phyloP scores from a whole-genome alignment of 2,888 invertebrate species.

The Epinotia bilunana region DNA sequence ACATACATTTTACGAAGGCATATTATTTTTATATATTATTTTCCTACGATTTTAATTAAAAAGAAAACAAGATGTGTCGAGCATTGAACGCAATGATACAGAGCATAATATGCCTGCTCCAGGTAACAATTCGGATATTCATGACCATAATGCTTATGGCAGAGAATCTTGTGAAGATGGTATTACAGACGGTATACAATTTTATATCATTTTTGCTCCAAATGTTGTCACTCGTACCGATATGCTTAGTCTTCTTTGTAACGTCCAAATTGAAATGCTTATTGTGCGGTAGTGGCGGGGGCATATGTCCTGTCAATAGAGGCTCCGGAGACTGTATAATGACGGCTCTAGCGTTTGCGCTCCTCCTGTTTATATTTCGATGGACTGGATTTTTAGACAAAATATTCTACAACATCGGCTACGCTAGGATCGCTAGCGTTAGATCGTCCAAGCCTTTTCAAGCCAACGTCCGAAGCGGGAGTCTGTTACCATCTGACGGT shows the following conservation, averaged over 20 bases:
- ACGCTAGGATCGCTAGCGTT: constrained; percentile 13
- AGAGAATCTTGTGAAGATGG: constrained; percentile 72
- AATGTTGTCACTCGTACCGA: constrained; percentile 71
- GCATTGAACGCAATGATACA: constrained; percentile 67
- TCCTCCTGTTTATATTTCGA: constrained; percentile 23
- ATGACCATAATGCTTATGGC: constrained; percentile 75
- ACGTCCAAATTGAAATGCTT: constrained; percentile 70
- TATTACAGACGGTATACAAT: constrained; percentile 73
- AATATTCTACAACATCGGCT: constrained; percentile 34
- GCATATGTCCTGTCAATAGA: constrained; percentile 66
- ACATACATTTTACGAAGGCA: background rate
- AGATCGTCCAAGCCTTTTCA: background rate
- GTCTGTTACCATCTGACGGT: background rate
- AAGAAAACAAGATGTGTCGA: constrained; percentile 67
- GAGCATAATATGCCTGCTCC: constrained; percentile 68
- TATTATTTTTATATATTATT: constrained; percentile 2
- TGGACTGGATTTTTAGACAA: constrained; percentile 31
- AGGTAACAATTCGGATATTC: constrained; percentile 73
- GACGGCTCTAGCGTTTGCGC: constrained; percentile 12
- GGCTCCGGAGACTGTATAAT: constrained; percentile 55
- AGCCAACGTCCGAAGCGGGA: background rate
- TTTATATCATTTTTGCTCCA: constrained; percentile 73
- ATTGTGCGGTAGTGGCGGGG: constrained; percentile 70
- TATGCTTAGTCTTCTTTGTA: constrained; percentile 69
- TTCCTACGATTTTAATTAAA: constrained; percentile 48